Evolutionary conservation across 2,888 invertebrate species (phyloP).

Genomic region (Achlya flavicornis): DNA sequence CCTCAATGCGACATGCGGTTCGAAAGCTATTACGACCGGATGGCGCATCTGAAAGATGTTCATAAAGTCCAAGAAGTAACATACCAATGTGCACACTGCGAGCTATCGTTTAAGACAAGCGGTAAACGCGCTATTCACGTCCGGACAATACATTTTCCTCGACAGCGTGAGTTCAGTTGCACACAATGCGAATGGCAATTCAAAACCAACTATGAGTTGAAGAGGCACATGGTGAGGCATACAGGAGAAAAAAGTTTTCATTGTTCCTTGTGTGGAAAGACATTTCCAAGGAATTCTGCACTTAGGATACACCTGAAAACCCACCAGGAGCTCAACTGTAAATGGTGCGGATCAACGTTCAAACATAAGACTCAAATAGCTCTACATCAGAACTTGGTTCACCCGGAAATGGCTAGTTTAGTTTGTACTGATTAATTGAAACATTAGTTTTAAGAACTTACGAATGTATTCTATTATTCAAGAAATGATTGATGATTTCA

Average conservation of each 20-base stretch:
- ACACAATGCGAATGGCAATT: constrained; percentile 70
- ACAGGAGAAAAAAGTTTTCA: constrained; percentile 65
- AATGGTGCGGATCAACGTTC: constrained; percentile 56
- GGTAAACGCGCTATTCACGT: constrained; percentile 68
- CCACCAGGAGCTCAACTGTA: constrained; percentile 61
- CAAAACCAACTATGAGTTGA: constrained; percentile 68
- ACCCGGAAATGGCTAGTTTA: constrained; percentile 48
- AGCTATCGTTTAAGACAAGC: constrained; percentile 69
- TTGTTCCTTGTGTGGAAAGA: constrained; percentile 66
- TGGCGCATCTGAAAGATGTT: constrained; percentile 68
- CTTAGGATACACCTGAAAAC: constrained; percentile 64
- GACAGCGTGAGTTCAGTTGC: constrained; percentile 58
- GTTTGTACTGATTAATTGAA: constrained; percentile 28
- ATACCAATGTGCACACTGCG: constrained; percentile 68
- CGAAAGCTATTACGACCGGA: constrained; percentile 68
- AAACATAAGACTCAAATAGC: constrained; percentile 51
- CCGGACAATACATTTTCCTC: constrained; percentile 65
- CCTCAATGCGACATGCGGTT: constrained; percentile 72
- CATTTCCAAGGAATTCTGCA: constrained; percentile 61
- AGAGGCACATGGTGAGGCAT: constrained; percentile 70
- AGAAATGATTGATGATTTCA: too few relatives aligned
- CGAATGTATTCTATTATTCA: constrained; percentile 21
- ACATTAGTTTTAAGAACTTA: constrained; percentile 13
- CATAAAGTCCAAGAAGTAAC: constrained; percentile 67
- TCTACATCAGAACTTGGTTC: constrained; percentile 50